Evolutionary conservation across 2,888 invertebrate species (phyloP).

Genomic region (Seira musarum): DNA sequence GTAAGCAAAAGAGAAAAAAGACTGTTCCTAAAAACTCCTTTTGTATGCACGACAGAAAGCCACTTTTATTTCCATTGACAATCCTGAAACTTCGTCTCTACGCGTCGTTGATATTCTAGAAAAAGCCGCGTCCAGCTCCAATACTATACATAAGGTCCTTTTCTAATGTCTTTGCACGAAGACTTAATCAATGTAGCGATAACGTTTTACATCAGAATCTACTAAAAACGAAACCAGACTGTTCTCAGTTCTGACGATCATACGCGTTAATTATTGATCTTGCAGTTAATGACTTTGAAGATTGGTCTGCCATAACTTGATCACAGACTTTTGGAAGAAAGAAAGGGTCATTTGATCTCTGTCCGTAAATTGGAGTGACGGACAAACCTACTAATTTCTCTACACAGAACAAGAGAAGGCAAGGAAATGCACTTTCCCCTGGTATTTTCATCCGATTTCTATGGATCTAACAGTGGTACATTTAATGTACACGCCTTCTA

Average conservation of each 20-base stretch:
- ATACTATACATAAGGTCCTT: not conserved
- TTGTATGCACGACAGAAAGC: slow-evolving; percentile 57
- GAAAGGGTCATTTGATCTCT: not conserved
- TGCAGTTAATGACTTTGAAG: too few relatives aligned
- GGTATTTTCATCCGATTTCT: not conserved
- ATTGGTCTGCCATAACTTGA: too few relatives aligned
- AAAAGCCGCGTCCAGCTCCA: slow-evolving; percentile 41
- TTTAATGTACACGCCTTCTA: not conserved
- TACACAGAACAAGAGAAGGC: too few relatives aligned
- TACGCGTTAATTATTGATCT: not conserved
- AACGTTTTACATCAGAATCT: not conserved
- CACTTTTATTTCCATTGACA: slow-evolving; percentile 60
- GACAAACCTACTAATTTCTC: not conserved
- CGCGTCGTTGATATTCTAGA: slow-evolving; percentile 53
- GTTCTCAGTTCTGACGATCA: not conserved
- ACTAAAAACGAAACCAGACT: not conserved
- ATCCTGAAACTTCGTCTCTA: slow-evolving; percentile 40
- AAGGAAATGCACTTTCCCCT: not conserved
- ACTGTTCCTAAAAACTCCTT: slow-evolving; percentile 18
- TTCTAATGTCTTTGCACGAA: not conserved
- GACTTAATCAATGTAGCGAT: not conserved
- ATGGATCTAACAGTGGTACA: not conserved
- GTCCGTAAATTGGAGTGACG: not conserved
- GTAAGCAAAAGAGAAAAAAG: slow-evolving; percentile 2
- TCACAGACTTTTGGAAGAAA: too few relatives aligned